Percentiles rank a stretch among this genome's conserved stretches.
Evolutionary conservation across 2,888 invertebrate genomes (phyloP).

Genomic region (Antheraea yamamai): DNA sequence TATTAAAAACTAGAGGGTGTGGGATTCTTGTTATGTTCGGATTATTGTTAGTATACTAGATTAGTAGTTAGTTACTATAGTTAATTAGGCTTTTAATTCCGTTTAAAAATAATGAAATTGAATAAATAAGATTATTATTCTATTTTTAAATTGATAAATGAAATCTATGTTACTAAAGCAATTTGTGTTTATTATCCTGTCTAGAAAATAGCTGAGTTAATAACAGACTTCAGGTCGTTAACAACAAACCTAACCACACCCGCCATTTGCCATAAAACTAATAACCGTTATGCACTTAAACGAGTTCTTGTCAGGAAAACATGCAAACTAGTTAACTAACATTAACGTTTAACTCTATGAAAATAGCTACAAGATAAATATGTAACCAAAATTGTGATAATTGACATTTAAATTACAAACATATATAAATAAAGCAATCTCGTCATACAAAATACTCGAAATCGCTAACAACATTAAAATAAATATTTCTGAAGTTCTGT

Average conservation of each 20-base stretch:
- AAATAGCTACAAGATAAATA: not conserved
- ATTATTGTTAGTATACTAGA: too few relatives aligned
- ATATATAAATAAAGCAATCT: too few relatives aligned
- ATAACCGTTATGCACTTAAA: slow-evolving; percentile 10
- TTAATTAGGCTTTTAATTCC: too few relatives aligned
- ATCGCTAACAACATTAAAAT: too few relatives aligned
- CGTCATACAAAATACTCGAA: too few relatives aligned
- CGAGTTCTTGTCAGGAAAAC: slow-evolving; percentile 1
- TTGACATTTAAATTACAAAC: not conserved
- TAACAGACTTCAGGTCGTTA: not conserved
- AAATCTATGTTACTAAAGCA: not conserved
- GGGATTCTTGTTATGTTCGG: too few relatives aligned
- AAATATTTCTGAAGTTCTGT: too few relatives aligned
- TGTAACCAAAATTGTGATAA: not conserved
- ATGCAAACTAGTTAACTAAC: not conserved
- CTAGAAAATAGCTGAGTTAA: slow-evolving; percentile 6
- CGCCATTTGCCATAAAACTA: slow-evolving; percentile 8
- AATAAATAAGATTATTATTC: too few relatives aligned
- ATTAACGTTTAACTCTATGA: not conserved
- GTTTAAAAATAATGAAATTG: too few relatives aligned
- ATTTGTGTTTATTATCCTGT: not conserved
- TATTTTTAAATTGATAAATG: too few relatives aligned
- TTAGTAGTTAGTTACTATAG: too few relatives aligned
- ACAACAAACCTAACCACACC: not conserved
- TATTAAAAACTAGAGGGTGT: too few relatives aligned